These are phyloP conservation scores for Mellilla xanthometata DNA, from an alignment of 2,888 invertebrate species.

Conservation along the genomic window DNA sequence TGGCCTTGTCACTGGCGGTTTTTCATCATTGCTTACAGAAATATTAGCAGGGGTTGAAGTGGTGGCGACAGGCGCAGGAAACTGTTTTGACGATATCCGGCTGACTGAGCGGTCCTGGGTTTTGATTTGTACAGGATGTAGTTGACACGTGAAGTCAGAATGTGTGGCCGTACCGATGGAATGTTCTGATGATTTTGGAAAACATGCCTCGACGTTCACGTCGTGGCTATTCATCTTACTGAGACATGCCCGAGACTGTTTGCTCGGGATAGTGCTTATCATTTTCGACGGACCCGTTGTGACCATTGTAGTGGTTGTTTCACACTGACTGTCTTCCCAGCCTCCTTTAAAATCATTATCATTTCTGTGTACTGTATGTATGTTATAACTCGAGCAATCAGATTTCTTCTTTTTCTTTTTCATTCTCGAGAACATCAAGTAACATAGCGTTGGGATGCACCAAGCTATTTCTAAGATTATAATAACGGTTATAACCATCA, in stretches of 20 bases:
- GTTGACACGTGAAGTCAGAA: neutral
- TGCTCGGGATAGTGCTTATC: neutral
- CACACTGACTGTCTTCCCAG: neutral
- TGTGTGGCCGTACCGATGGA: slow-evolving; percentile 1
- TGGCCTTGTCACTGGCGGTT: neutral
- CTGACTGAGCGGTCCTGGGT: neutral
- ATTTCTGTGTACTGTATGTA: neutral
- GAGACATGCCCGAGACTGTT: neutral
- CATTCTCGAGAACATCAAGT: slow-evolving; percentile 34
- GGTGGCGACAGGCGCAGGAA: neutral
- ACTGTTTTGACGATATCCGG: neutral
- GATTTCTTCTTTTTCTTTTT: slow-evolving; percentile 23
- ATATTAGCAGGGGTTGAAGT: neutral
- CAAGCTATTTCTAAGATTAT: slow-evolving; percentile 59
- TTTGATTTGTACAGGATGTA: neutral
- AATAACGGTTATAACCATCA: slow-evolving; percentile 48
- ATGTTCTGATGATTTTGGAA: slow-evolving; percentile 1
- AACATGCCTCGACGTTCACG: neutral
- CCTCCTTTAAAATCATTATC: neutral
- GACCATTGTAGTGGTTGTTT: neutral
- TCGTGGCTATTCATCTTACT: neutral
- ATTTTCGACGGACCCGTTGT: neutral
- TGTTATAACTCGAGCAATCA: neutral
- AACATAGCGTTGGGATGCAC: slow-evolving; percentile 55
- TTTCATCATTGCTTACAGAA: neutral